Conservation (phyloP, 2,797 vertebrate genomes). For the Cuculus canorus region DNA sequence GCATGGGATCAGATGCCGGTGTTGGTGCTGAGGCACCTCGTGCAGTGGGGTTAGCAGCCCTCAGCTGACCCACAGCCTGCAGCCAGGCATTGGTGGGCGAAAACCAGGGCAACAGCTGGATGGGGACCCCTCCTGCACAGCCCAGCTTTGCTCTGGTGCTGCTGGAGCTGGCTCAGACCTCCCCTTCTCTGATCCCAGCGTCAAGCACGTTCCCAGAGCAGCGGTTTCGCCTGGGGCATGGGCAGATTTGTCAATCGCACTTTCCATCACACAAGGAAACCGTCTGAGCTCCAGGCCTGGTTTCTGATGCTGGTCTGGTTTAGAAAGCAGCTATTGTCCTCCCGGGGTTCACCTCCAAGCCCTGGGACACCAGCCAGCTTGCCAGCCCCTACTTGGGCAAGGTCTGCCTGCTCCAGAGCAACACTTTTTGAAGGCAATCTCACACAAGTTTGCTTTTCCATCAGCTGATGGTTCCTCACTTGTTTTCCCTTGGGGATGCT, state of each 20-base stretch:
- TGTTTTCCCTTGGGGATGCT: not conserved
- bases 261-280: not conserved
- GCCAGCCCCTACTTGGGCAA: not conserved
- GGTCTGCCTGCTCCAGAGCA: not conserved
- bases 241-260: not conserved
- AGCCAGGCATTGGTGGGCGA: accelerated
- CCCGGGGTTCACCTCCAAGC: not conserved
- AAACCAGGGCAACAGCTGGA: not conserved
- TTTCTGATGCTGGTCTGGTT: not conserved
- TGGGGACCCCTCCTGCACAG: not conserved
- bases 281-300: not conserved
- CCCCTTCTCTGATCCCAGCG: not conserved
- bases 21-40: accelerated
- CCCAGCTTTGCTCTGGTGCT: not conserved
- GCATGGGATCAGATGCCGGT: not conserved
- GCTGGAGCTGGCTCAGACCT: not conserved
- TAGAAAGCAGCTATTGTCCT: not conserved
- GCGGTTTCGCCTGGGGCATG: not conserved
- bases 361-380: not conserved
- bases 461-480: accelerated
- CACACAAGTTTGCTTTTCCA: not conserved
- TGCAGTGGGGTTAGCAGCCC: accelerated
- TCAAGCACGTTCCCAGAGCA: not conserved
- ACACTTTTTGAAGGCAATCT: not conserved
- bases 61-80: not conserved